Evolutionary conservation across 2,888 invertebrate genomes (phyloP), one percentile per base, ranked within the genome.

Genomic region (Autographa pulchrina): DNA sequence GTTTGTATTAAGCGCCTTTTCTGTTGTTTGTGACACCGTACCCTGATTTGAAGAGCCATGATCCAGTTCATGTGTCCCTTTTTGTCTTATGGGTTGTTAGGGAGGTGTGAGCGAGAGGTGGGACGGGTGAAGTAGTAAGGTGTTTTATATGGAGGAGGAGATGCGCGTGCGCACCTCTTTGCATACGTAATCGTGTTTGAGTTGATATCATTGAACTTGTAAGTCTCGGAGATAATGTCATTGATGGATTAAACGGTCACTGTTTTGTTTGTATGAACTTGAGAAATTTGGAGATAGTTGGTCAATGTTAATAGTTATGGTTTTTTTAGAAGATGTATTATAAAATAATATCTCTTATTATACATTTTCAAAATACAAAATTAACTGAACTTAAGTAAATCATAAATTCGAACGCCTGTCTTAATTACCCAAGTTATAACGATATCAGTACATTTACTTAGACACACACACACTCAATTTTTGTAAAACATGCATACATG

Each of bases 21-120:
- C 94, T 94, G 95, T 94, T 93, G 94, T 93, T 93, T 92, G 93
- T 95, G 95, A 95, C 95, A 95, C 94, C 92, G 88, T 94, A 92
- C 94, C 94, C 93, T 93, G 94, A 91, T 93, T 94, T 84, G 84
- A 80, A 84, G 89, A 89, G 84, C 80, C 81, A 81, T 92, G 93
- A 92, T 94, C 92, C 89, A 93, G 86, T 90, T 93, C 77, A 77
- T 85, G 70, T 85, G 84, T 93, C 90, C 81, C 86, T 86, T 65
- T 92, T 86, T 63, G 62, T 56, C 86, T 6, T 70, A 78, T 78
- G 72, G 65, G 0, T 43, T 9, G 65, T 66, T 18, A 14, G 52
- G 48, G 3, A 48, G 38, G 94, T 87, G 84, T 58, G 87, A 93
- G 80, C 52, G 88, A 86, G 92, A 93, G 81, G 84, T 74, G 31